Conservation (phyloP, 2,797 vertebrate species). For the Danio jaintianensis region DNA sequence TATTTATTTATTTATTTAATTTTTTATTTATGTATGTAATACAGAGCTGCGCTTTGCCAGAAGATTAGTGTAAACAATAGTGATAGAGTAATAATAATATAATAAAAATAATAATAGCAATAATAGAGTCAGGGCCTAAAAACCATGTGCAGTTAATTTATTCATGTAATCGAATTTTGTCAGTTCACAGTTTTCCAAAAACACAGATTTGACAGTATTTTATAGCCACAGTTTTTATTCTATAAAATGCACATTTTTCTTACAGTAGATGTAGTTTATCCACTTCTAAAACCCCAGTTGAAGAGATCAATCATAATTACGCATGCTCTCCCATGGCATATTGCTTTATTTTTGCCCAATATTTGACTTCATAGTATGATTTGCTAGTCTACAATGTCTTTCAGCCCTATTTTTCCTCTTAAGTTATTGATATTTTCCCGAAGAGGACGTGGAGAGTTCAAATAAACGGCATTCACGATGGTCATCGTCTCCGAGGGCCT, state of each 20-base stretch:
- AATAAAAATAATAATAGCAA: no score
- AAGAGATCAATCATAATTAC: background rate
- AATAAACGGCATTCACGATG: constrained; percentile 16
- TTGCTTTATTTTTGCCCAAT: constrained; percentile 2
- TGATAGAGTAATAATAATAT: no score
- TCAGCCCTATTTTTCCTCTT: constrained; percentile 7
- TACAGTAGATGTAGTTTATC: background rate
- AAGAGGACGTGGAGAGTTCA: constrained; percentile 31
- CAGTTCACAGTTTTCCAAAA: background rate
- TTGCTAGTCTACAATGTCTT: constrained; percentile 28
- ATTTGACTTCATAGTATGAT: background rate
- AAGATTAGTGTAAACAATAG: no score
- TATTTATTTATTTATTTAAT: no score
- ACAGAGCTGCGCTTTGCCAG: no score
- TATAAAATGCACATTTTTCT: no score
- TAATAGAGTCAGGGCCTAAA: no score
- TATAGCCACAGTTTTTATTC: background rate
- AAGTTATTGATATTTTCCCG: constrained; percentile 44
- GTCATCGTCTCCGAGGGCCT: constrained; percentile 13
- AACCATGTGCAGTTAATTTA: no score
- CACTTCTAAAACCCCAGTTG: background rate
- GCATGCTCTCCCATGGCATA: constrained; percentile 1
- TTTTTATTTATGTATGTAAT: no score
- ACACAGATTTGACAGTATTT: background rate
- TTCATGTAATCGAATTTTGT: no score